These are phyloP conservation scores for Laticauda laticaudata DNA, from an alignment of 2,113 vertebrate species.

Conservation along the genomic window DNA sequence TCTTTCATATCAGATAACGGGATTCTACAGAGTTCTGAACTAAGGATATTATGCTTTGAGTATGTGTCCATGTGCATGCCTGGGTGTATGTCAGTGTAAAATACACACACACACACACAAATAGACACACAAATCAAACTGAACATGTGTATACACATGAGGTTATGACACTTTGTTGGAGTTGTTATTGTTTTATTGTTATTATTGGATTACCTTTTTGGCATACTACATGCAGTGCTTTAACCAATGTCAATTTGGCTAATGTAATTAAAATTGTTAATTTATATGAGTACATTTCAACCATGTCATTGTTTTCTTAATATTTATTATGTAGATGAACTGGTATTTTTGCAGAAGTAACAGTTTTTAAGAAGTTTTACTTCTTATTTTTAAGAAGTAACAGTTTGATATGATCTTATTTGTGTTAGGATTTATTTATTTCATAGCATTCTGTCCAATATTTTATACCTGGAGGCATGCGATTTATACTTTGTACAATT, in stretches of 20 bases:
- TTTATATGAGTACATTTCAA: constrained; percentile 88
- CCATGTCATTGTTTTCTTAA: constrained; percentile 86
- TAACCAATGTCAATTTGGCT: constrained; percentile 82
- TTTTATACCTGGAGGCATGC: constrained; percentile 84
- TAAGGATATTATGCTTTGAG: constrained; percentile 60
- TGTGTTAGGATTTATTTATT: constrained; percentile 88
- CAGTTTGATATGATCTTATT: constrained; percentile 84
- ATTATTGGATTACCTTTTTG: constrained; percentile 64
- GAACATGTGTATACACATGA: constrained; percentile 75
- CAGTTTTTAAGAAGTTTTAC: constrained; percentile 58
- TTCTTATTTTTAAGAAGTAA: constrained; percentile 78
- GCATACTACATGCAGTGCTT: constrained; percentile 80
- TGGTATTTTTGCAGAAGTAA: constrained; percentile 83
- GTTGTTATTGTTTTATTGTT: constrained; percentile 71
- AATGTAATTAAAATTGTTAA: constrained; percentile 89
- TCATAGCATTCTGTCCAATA: constrained; percentile 80
- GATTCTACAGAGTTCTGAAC: constrained; percentile 8
- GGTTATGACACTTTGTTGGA: constrained; percentile 74
- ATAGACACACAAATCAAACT: constrained; percentile 65
- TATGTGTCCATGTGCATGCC: constrained; percentile 69
- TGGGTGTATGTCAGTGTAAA: constrained; percentile 66
- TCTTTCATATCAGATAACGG: neutral
- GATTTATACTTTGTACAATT: constrained; percentile 83
- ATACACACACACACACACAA: constrained; percentile 69
- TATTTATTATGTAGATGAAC: constrained; percentile 88